Base-by-base conservation (phyloP, 2,113 vertebrate genomes). In the Dissostichus mawsoni region DNA sequence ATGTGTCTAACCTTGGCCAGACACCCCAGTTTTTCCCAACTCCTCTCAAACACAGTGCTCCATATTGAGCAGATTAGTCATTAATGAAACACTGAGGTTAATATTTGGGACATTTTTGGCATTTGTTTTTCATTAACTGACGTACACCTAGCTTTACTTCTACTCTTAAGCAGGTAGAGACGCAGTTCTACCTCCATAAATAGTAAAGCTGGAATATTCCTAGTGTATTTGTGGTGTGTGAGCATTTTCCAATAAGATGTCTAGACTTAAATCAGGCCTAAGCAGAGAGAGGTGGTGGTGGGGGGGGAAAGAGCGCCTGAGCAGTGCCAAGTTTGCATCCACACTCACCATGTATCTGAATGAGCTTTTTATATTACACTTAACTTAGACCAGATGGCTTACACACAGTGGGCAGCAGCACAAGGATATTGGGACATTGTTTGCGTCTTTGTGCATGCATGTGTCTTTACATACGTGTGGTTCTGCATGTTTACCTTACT, bases 371-470 rank as follows among this genome's bases (percentile, higher is more conserved):
- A 95, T 95, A 95, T 94, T 95, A 80, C 76, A 75, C 79, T 93
- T 98, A 97, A 96, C 90, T 52, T 95, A 79, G 94, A 95, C 95
- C 96, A 96, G 94, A 96, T 96, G 96, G 88, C 84, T 90, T 89
- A 93, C 85, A 89, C 88, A 82, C 87, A 82, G 89, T 82, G 90
- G 92, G 89, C 80, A 91, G 80, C 74, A 84, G 84, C 69, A 55
- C 79, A 85, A 82, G 76, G 84, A 90, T 88, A 89, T 93, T 91
- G 74, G 80, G 82, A 79, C 87, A 80, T 84, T 87, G 88, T 59
- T 50, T 8, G 77, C 76, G 44, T 8, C 14, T 69, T 25, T 74
- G 64, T 45, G 66, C n/a, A 48, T 16, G 36, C 12, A 11, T 53
- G 47, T 67, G 59, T 71, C 33, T 74, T 5, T 7, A 25, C 14